Evolutionary conservation across 2,797 vertebrate species (phyloP).

Genomic region (Oreochromis grahami): DNA sequence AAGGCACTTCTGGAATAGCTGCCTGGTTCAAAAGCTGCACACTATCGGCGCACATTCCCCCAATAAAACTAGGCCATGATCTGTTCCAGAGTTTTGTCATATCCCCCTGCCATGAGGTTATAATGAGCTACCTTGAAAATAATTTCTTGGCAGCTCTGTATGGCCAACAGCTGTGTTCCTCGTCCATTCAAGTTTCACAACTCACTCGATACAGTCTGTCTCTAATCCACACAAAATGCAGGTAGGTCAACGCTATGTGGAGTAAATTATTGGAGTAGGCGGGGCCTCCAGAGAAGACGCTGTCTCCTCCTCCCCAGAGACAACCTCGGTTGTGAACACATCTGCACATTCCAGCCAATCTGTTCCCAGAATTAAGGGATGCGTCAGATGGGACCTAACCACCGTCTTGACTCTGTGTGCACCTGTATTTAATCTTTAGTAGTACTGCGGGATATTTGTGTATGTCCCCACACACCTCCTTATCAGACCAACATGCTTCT

Average conservation of each 20-base stretch:
- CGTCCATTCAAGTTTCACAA: not conserved
- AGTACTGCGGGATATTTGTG: not conserved
- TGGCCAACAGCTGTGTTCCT: not conserved
- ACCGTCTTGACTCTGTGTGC: not conserved
- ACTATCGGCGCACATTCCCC: not conserved
- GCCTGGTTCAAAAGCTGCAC: not conserved
- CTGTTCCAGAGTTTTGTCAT: not conserved
- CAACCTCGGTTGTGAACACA: not conserved
- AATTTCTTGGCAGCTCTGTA: not conserved
- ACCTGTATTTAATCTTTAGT: not conserved
- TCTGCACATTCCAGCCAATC: not conserved
- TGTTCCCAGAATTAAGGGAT: not conserved
- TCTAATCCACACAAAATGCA: not conserved
- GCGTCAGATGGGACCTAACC: not conserved
- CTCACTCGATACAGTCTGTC: not conserved
- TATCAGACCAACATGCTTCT: not conserved
- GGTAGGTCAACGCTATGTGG: not conserved
- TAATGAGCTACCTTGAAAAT: not conserved
- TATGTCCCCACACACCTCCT: not conserved
- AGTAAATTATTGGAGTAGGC: not conserved
- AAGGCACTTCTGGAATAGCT: not conserved
- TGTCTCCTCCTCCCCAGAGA: not conserved
- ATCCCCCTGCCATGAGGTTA: not conserved
- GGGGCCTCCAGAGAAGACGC: not conserved
- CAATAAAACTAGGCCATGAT: not conserved